These are phyloP conservation scores for Ashinkailepas kermadecensis DNA, from an alignment of 2,888 invertebrate genomes.

Conservation along the genomic window DNA sequence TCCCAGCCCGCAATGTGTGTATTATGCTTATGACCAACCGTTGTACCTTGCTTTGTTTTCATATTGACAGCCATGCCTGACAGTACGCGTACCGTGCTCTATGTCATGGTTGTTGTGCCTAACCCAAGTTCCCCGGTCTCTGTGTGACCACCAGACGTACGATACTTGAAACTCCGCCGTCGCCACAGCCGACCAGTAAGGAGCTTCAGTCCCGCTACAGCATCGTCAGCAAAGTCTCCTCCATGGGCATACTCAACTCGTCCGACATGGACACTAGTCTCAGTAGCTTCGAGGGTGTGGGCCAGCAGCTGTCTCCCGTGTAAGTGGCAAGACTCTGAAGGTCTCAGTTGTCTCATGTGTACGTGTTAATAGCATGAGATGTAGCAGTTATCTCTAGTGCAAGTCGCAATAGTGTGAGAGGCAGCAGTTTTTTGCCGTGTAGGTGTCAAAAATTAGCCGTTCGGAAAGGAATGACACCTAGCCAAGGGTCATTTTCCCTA, in stretches of 20 bases:
- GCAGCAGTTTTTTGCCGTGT: no score
- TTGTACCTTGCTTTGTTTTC: neutral
- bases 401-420: no score
- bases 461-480: no score
- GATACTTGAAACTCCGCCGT: neutral
- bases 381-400: no score
- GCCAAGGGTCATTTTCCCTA: no score
- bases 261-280: neutral
- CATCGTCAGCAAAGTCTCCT: neutral
- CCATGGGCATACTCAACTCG: neutral
- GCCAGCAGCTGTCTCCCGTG: neutral
- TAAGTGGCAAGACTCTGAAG: neutral
- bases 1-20: no score
- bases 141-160: neutral
- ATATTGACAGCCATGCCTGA: neutral
- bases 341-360: neutral
- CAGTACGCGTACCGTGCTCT: neutral
- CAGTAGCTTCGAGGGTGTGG: slow-evolving; percentile 11
- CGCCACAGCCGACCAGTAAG: neutral
- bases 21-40: neutral
- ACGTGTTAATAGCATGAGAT: no score
- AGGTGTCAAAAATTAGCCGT: no score
- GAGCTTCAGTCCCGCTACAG: neutral
- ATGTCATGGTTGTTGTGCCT: neutral
- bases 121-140: neutral